Evolutionary conservation across 2,888 invertebrate genomes (phyloP).

Genomic region (Escarpia spicata): DNA sequence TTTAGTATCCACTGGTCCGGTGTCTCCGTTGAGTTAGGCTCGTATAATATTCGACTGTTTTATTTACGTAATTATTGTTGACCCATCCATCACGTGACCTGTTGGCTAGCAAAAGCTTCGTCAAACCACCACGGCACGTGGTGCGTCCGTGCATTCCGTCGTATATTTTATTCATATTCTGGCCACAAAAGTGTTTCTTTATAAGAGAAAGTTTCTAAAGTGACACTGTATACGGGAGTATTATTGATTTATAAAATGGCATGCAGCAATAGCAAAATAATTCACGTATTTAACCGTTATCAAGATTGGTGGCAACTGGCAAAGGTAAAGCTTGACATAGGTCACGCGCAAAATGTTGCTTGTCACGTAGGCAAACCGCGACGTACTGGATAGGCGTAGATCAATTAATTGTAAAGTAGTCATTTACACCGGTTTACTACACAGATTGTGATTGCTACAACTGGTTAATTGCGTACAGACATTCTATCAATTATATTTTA

Average conservation of each 20-base stretch:
- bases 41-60: constrained; percentile 6
- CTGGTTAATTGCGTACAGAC: not conserved
- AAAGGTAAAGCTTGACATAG: constrained; percentile 73
- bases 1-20: constrained; percentile 27
- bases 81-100: constrained; percentile 69
- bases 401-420: not conserved
- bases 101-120: constrained; percentile 78
- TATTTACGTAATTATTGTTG: constrained; percentile 27
- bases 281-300: too few relatives aligned
- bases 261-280: too few relatives aligned
- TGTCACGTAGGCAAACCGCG: not conserved
- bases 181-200: too few relatives aligned
- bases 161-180: too few relatives aligned
- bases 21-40: constrained; percentile 19
- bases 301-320: too few relatives aligned
- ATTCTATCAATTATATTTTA: not conserved
- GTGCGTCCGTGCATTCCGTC: too few relatives aligned
- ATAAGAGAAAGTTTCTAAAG: too few relatives aligned
- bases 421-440: not conserved
- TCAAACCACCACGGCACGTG: too few relatives aligned
- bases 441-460: not conserved
- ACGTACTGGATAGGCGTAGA: not conserved
- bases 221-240: too few relatives aligned
- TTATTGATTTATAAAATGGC: too few relatives aligned
- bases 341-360: not conserved